Evolutionary conservation across 2,888 invertebrate genomes (phyloP), one percentile per base, ranked within the genome.

Genomic region (Noctua comes): DNA sequence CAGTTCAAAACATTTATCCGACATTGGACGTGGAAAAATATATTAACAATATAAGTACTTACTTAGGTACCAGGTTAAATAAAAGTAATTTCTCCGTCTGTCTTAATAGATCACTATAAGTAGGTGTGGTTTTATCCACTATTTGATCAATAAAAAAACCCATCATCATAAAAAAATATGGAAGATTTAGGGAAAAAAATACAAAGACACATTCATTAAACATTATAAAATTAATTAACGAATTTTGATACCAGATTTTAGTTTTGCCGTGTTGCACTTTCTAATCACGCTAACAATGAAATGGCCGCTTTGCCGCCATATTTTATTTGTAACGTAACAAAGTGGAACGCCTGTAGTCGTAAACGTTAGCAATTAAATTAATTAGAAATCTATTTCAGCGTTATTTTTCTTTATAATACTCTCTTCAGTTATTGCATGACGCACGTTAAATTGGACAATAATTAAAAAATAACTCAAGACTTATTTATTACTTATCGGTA

Each of bases 201-300:
- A 21, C 24, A 0, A n/a, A 68, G 27, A 48, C 40, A 7, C 48
- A 8, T n/a, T 68, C 40, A 57, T 57, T 62, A n/a, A 27, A 65
- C 16, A 72, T 71, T 51, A 43, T 73, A 62, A 64, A 73, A 77
- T 54, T 51, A 73, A 70, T 79, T 73, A 86, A 80, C 82, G 70
- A 83, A 88, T 90, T 86, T 86, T 85, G 86, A 83, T 85, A 86
- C 85, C 86, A 75, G 82, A 86, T 89, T 85, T 81, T 64, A 84
- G 86, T 82, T 87, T 88, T 85, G 76, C 79, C 80, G 71, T 72
- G 66, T 80, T 81, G 83, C 73, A 87, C 89, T 91, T 91, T 91
- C 90, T 91, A 91, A 92, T 92, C 89, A 89, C 87, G 88, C 82
- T 78, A 91, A 91, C 91, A 91, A 91, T 92, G 90, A 91, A 85